Base-by-base conservation (phyloP, 1,140 invertebrate species). In the Mesaphorura yosii region DNA sequence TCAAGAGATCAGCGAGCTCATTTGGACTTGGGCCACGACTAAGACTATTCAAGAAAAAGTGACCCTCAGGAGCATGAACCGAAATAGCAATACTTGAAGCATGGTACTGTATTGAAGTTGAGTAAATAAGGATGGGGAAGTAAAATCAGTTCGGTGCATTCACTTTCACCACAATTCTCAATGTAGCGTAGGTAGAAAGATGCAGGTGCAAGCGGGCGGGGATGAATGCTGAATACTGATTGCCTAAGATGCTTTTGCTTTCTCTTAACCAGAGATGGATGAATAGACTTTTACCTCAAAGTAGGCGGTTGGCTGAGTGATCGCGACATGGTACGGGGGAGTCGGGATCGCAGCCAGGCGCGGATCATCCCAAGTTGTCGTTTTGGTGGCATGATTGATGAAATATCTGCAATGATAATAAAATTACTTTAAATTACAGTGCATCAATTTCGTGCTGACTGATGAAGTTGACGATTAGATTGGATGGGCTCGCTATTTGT, bases 301-400 rank as follows among this genome's bases (percentile, higher is more conserved):
- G 42, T 59, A 63, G 15, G 61, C 57, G 40, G 51, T 49, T 37
- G 58, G 57, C 41, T 63, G 61, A 29, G 51, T 55, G 27, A 63
- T 51, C 12, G 61, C 61, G 53, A 63, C 46, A 53, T 59, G 54
- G 28, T 63, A 63, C 15, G 61, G 57, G 25, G 61, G 61, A 47
- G 61, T 57, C 12, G 61, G 61, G 45, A 57, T 48, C 15, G 48
- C 40, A 17, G 15, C 39, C 6, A 59, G 34, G 20, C 61, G 51
- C 14, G 58, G 58, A 50, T 63, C 61, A 23, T 81, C 78, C 76
- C 80, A 78, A 69, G 78, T 78, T 65, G 79, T 81, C 26, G 75
- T 77, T 68, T 78, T 79, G 44, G 74, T 82, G 51, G 78, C 73
- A 68, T 85, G 81, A 72, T 84, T 82, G 64, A 85, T 77, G 67